Evolutionary conservation across 1,140 invertebrate species (phyloP).

Genomic region (Drosophila mauritiana): DNA sequence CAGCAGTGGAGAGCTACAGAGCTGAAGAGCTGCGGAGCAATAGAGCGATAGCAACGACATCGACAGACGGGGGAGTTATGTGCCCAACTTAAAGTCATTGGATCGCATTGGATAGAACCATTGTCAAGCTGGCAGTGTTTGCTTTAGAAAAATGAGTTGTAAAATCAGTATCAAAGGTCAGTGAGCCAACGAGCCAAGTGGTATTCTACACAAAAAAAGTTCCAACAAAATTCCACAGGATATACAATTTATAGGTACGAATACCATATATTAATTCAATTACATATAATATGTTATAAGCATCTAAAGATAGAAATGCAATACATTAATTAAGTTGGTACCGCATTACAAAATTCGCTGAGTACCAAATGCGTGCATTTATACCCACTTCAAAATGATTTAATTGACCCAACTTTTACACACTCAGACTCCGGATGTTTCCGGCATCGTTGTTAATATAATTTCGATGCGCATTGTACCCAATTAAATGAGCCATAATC

Average conservation of each 20-base stretch:
- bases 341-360: no score
- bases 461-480: slow-evolving; percentile 19
- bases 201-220: background rate
- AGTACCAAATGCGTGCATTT: background rate
- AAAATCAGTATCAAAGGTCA: background rate
- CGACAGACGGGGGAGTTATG: slow-evolving; percentile 60
- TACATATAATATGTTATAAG: no score
- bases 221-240: no score
- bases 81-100: slow-evolving; percentile 44
- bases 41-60: slow-evolving; percentile 50
- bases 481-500: slow-evolving; percentile 54
- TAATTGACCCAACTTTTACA: slow-evolving; percentile 17
- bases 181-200: background rate
- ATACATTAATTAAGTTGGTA: no score
- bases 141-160: slow-evolving; percentile 4
- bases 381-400: slow-evolving; percentile 6
- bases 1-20: slow-evolving; percentile 16
- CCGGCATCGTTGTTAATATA: slow-evolving; percentile 9
- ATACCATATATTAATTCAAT: no score
- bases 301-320: no score
- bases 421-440: slow-evolving; percentile 3
- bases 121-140: slow-evolving; percentile 6
- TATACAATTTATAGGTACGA: no score
- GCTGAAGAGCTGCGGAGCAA: slow-evolving; percentile 15
- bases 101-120: background rate